Base-by-base conservation (phyloP, 35 echinoderm and acorn worm genomes). In the Lytechinus pictus region DNA sequence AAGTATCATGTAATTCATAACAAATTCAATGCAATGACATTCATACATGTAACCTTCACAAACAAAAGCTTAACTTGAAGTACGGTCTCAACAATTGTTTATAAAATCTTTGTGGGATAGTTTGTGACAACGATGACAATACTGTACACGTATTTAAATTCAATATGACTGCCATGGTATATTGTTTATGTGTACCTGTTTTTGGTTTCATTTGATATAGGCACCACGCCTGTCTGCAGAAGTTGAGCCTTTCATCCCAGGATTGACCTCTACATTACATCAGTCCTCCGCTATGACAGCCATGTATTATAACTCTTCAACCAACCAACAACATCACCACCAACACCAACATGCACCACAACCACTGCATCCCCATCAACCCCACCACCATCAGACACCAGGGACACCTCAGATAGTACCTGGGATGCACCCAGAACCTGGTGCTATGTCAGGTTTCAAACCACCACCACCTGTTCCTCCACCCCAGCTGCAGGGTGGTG, bases 201-300 rank as follows among this genome's bases (percentile, higher is more conserved):
- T 92, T 93, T 57, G 13, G 1, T 93, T 57, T 53, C 33, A 27
- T 87, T 27, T 87, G 86, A 11, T 96, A 4, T 54, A 96, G 96
- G 96, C 86, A 6, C 86, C 96, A n/a, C 54, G 55, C 86, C 94
- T 96, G 86, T 96, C 96, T 91, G 96, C 96, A 52, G 96, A 96
- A 60, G 96, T 96, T 52, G 96, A 96, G 21, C 96, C 96, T 61
- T 96, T 96, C 72, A 53, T 96, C 13, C 96, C 96, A 29, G 96
- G 96, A 8, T 71, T 61, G 9, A 57, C 96, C 3, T 56, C 91
- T 27, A 13, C 92, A 3, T 93, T 52, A 55, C 10, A 55, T 94
- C 54, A 14, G 10, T 54, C 86, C 94, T 51, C 86, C 19, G 52
- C 66, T n/a, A 52, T 52, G 86, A 90, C 61, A 9, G 27, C 54